Base-by-base conservation (phyloP, 2,113 vertebrate species). In the Panthera uncia region DNA sequence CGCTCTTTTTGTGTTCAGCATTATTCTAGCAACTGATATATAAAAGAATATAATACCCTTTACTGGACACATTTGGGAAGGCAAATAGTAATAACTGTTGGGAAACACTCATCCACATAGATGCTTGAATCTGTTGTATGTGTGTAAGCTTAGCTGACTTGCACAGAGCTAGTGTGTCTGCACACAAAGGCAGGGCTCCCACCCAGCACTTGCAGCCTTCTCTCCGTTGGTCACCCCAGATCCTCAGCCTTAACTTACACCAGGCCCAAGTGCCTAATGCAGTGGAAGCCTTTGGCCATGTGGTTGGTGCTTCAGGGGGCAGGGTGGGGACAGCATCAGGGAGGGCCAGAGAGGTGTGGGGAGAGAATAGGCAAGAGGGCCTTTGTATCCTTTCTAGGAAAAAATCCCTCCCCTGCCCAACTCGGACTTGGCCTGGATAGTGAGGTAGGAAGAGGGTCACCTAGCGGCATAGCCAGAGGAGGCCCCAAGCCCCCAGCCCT, bases 201-300 rank as follows among this genome's bases (percentile, higher is more conserved):
- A 57, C 25, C 5, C 10, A 66, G 61, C 38, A 12, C 4, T 27
- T 29, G 63, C n/a, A 31, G 52, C 68, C 16, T 68, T 48, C 55
- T 33, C 5, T 23, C 10, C 13, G 3, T 1, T 0, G 0, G 11
- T 19, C 16, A 6, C 7, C 9, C 45, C 27, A 41, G 33, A 5
- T 65, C n/a, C 29, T 63, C 8, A 12, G 21, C 36, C 25, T 21
- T 12, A 29, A 36, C 16, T n/a, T 41, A 68, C 7, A 73, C 38
- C n/a, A 23, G 82, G 41, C 45, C 7, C 27, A 27, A 3, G 14
- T 3, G 11, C 73, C 48, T 71, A 33, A 13, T 1, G 21, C 48
- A 57, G 41, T 3, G 7, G 21, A 11, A n/a, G 31, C 11, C 11
- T 23, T 50, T 29, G 29, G 65, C 2, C 8, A 7, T 7, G 3